phyloP scores from a whole-genome alignment of 2,797 vertebrate genomes.

The Trichosurus vulpecula region DNA sequence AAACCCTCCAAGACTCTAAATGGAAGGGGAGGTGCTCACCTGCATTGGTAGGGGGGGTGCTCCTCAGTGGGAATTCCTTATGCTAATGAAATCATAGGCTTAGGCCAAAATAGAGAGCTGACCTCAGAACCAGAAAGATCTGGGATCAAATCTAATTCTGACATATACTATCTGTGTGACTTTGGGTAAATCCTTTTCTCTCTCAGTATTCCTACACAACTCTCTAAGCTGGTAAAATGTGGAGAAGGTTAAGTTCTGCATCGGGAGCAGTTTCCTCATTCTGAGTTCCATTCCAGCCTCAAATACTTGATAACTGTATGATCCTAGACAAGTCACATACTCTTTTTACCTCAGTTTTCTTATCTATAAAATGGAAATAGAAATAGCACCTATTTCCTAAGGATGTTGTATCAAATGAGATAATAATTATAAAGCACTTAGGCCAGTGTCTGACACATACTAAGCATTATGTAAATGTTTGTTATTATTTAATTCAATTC shows the following conservation, averaged over 20 bases:
- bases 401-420: background rate
- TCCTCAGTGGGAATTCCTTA: background rate
- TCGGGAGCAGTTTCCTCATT: background rate
- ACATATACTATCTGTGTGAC: background rate
- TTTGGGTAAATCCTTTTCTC: background rate
- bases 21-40: background rate
- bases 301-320: background rate
- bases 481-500: background rate
- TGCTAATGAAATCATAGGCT: background rate
- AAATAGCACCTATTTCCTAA: background rate
- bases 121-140: background rate
- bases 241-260: background rate
- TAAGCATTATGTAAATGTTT: background rate
- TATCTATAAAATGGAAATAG: background rate
- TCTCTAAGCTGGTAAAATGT: background rate
- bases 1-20: background rate
- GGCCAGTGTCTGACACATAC: background rate
- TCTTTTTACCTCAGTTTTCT: background rate
- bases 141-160: background rate
- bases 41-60: background rate
- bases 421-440: background rate
- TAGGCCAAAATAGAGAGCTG: background rate
- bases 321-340: background rate
- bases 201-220: background rate
- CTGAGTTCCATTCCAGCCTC: background rate